These are phyloP conservation scores for Pterocles burchelli DNA, from an alignment of 2,113 vertebrate genomes.

Conservation along the genomic window DNA sequence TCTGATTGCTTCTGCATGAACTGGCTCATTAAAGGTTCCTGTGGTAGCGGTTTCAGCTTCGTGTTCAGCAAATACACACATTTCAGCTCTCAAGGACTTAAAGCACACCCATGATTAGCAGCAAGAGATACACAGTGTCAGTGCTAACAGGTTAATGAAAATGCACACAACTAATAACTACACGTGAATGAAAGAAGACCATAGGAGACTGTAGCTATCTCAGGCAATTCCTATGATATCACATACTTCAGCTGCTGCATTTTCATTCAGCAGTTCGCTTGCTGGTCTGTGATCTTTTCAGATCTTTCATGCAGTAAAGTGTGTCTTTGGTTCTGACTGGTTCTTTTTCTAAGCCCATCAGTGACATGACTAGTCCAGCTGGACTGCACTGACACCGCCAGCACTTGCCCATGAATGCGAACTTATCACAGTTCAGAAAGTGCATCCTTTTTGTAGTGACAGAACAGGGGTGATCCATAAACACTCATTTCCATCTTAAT, in stretches of 20 bases:
- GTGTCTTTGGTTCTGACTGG: not conserved
- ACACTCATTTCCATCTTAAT: not conserved
- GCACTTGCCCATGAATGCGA: not conserved
- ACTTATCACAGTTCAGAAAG: accelerated
- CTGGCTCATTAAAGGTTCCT: not conserved
- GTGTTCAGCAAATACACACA: not conserved
- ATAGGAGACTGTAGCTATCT: not conserved
- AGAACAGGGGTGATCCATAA: not conserved
- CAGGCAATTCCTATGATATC: not conserved
- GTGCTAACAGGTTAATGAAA: not conserved
- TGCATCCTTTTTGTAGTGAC: not conserved
- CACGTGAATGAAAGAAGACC: not conserved
- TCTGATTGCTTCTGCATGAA: not conserved
- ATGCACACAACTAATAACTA: not conserved
- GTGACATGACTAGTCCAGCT: not conserved
- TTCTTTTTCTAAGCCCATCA: not conserved
- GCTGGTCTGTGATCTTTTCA: not conserved
- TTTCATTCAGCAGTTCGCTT: not conserved
- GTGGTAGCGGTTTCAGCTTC: not conserved
- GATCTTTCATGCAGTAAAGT: not conserved
- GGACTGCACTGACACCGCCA: not conserved
- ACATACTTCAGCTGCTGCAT: not conserved
- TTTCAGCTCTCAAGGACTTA: not conserved
- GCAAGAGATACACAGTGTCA: not conserved
- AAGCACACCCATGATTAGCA: not conserved